Percentiles rank a stretch among this genome's conserved stretches.
These are phyloP conservation scores for Trachelus tabidus DNA, from an alignment of 2,888 invertebrate genomes.

Conservation along the genomic window DNA sequence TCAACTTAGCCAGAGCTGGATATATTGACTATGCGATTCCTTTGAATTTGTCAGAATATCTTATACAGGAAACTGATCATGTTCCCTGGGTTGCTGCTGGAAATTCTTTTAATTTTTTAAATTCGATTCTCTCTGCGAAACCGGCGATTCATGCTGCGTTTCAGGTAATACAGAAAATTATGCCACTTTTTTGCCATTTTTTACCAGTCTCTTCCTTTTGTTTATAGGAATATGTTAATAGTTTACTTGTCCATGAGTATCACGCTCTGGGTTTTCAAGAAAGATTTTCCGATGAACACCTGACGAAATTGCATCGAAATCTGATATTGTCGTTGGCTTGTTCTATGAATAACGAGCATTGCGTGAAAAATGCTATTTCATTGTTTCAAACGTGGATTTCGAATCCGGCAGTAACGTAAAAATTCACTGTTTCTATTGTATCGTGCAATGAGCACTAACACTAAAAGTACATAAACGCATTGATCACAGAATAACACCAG, in stretches of 20 bases:
- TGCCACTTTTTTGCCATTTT: background rate
- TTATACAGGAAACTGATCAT: slow-evolving; percentile 72
- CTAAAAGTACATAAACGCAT: background rate
- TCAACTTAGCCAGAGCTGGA: slow-evolving; percentile 73
- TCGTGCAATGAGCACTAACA: background rate
- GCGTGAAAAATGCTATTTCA: slow-evolving; percentile 33
- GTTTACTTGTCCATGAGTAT: background rate
- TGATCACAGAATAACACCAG: slow-evolving; percentile 48
- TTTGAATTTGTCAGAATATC: slow-evolving; percentile 72
- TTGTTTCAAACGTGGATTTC: slow-evolving; percentile 47
- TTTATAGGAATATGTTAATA: background rate
- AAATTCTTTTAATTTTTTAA: slow-evolving; percentile 77
- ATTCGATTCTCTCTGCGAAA: slow-evolving; percentile 72
- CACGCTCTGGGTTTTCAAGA: slow-evolving; percentile 24
- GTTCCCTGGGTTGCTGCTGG: slow-evolving; percentile 72
- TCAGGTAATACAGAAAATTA: background rate
- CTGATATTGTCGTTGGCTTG: slow-evolving; percentile 45
- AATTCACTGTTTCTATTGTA: background rate
- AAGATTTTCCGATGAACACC: slow-evolving; percentile 24
- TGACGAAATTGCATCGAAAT: slow-evolving; percentile 40
- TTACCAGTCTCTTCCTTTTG: background rate
- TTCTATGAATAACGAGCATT: slow-evolving; percentile 36
- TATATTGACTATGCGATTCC: slow-evolving; percentile 69
- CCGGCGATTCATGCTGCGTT: background rate
- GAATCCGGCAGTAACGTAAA: slow-evolving; percentile 25